Evolutionary conservation across 2,113 vertebrate species (phyloP), one percentile per base, ranked within the genome.

Genomic region (Cyanoderma ruficeps): DNA sequence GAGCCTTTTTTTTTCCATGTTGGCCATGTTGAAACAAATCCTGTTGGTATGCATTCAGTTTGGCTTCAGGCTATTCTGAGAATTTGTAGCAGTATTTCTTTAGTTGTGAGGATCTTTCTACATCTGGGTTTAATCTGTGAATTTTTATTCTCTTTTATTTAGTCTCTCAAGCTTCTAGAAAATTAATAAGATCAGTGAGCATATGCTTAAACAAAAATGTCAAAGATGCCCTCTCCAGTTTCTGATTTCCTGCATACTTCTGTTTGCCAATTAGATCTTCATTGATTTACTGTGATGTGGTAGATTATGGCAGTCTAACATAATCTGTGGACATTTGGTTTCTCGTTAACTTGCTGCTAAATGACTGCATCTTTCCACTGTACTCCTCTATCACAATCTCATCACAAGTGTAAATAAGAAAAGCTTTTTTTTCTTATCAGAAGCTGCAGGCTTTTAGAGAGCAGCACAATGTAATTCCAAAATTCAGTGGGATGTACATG

Each of bases 251-350:
- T 90, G 39, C n/a, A 39, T 60, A 49, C 30, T 94, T 44, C 75
- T 91, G 46, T 92, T 97, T 94, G 31, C 70, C 79, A 96, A 52
- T 92, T 87, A 88, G 71, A 78, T 93, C 91, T 85, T 87, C 61
- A 79, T 5, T 89, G 74, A 63, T 94, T 92, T 96, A 42, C 56
- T 91, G 33, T 59, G 30, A 69, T 72, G 49, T 81, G 47, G 80
- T 90, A 87, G 59, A 81, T 94, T 94, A 75, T 70, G 85, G 75
- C 94, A 96, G 71, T 68, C n/a, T 77, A 89, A 83, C 90, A 67
- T 68, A 82, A 96, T 83, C 87, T 39, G 37, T 67, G 24, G 76
- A 69, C 76, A 72, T 96, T 96, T 95, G 44, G 23, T 52, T 96
- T 95, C 83, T 82, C 24, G 2, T 88, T 94, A 79, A 95, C 50